Evolutionary conservation across 2,888 invertebrate genomes (phyloP).

Genomic region (Eupithecia vulgata): DNA sequence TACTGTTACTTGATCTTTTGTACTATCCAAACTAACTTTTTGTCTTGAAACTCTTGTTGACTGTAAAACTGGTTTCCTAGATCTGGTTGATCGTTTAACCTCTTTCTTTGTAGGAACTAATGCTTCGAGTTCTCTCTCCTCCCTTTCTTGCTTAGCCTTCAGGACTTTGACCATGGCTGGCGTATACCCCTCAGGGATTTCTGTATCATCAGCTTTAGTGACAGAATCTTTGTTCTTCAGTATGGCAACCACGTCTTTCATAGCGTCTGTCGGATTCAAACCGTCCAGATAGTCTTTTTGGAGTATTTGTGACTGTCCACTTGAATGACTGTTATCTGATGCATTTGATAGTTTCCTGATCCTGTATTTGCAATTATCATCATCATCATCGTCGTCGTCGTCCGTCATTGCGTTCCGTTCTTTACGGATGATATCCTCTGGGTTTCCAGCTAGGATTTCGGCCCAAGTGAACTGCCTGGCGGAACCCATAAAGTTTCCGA

Average conservation of each 20-base stretch:
- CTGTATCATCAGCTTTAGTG: constrained; percentile 59
- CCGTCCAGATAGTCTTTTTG: constrained; percentile 77
- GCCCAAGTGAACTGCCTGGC: constrained; percentile 87
- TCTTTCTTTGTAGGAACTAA: constrained; percentile 57
- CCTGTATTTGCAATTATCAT: constrained; percentile 73
- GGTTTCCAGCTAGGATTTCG: constrained; percentile 86
- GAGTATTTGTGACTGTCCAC: constrained; percentile 65
- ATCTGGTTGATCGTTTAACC: constrained; percentile 60
- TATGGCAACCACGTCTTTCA: constrained; percentile 87
- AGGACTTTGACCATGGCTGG: constrained; percentile 83
- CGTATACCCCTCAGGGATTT: constrained; percentile 75
- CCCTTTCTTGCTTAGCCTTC: constrained; percentile 75
- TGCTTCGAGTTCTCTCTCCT: constrained; percentile 68
- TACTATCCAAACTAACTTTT: constrained; percentile 16
- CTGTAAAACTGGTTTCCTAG: constrained; percentile 40
- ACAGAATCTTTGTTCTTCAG: constrained; percentile 82
- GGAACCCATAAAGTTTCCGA: constrained; percentile 81
- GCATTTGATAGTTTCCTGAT: constrained; percentile 75
- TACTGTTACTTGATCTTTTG: constrained; percentile 17
- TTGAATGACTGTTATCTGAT: constrained; percentile 67
- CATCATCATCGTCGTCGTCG: constrained; percentile 68
- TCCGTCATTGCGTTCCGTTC: constrained; percentile 62
- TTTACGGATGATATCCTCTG: constrained; percentile 85
- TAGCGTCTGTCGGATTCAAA: constrained; percentile 88
- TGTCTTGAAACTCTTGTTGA: constrained; percentile 15